These are phyloP conservation scores for Henicopernis longicauda DNA, from an alignment of 2,113 vertebrate genomes.

Conservation along the genomic window DNA sequence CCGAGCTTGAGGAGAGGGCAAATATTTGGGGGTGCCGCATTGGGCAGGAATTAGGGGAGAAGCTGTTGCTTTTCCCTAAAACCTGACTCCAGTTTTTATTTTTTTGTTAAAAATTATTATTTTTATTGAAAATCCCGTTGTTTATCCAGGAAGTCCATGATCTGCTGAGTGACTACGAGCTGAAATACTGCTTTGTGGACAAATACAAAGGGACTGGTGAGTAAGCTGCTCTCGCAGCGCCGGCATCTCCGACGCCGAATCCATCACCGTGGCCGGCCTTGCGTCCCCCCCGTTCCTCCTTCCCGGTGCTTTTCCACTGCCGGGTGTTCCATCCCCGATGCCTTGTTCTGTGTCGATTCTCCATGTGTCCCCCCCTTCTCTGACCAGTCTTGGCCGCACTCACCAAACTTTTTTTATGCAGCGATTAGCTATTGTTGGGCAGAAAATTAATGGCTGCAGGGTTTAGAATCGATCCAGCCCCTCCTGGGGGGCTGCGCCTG, in stretches of 20 bases:
- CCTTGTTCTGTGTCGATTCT: not conserved
- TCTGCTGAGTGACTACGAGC: conserved; percentile 84
- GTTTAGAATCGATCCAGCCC: not conserved
- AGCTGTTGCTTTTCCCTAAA: not conserved
- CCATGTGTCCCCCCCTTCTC: too few relatives aligned
- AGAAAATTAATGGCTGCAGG: rapidly evolving
- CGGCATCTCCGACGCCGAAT: too few relatives aligned
- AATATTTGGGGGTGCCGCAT: too few relatives aligned
- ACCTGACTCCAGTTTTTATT: not conserved
- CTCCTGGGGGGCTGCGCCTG: rapidly evolving
- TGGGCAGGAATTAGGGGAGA: too few relatives aligned
- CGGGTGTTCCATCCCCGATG: too few relatives aligned
- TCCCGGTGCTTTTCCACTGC: not conserved
- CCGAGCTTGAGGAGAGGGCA: too few relatives aligned
- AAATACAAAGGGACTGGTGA: conserved; percentile 95
- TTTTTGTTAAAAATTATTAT: not conserved
- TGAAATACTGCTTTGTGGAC: conserved; percentile 97
- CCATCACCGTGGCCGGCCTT: not conserved
- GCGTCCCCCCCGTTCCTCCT: too few relatives aligned
- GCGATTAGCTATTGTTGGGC: rapidly evolving
- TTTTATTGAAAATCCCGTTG: not conserved
- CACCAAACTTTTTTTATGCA: not conserved
- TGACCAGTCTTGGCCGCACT: rapidly evolving
- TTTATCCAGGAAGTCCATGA: conserved; percentile 87
- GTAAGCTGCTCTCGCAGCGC: not conserved